Conservation (phyloP, 2,113 vertebrate species). For the Pedetes capensis region DNA sequence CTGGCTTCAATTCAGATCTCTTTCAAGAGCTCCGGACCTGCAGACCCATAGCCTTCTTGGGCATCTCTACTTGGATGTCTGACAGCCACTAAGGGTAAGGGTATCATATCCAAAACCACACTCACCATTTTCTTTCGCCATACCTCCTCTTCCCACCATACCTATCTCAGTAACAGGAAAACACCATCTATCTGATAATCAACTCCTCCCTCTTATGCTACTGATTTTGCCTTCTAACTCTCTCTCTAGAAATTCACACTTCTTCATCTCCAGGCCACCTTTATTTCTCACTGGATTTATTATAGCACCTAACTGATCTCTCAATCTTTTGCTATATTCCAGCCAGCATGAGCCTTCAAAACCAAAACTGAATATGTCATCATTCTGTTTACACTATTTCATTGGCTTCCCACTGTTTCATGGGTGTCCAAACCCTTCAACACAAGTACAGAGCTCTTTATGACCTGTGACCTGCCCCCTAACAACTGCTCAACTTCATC, state of each 20-base stretch:
- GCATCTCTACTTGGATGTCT: not conserved
- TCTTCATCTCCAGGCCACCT: not conserved
- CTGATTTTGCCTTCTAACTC: not conserved
- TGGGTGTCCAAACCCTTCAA: not conserved
- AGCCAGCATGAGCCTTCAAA: not conserved
- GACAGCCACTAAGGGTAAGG: not conserved
- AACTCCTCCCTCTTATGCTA: not conserved
- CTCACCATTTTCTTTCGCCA: not conserved
- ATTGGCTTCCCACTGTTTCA: not conserved
- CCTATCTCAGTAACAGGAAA: not conserved
- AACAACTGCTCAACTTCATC: not conserved
- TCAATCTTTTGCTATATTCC: not conserved
- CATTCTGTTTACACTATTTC: not conserved
- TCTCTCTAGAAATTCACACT: not conserved
- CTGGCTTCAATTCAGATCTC: not conserved
- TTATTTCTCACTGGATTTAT: not conserved
- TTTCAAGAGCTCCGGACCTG: not conserved
- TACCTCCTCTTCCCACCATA: not conserved
- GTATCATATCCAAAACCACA: not conserved
- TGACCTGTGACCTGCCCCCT: not conserved
- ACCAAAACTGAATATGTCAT: not conserved
- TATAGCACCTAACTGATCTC: not conserved
- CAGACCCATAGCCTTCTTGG: not conserved
- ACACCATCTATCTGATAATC: not conserved
- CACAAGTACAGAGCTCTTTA: not conserved